Conservation (phyloP, 2,113 vertebrate species). For the Peromyscus leucopus region DNA sequence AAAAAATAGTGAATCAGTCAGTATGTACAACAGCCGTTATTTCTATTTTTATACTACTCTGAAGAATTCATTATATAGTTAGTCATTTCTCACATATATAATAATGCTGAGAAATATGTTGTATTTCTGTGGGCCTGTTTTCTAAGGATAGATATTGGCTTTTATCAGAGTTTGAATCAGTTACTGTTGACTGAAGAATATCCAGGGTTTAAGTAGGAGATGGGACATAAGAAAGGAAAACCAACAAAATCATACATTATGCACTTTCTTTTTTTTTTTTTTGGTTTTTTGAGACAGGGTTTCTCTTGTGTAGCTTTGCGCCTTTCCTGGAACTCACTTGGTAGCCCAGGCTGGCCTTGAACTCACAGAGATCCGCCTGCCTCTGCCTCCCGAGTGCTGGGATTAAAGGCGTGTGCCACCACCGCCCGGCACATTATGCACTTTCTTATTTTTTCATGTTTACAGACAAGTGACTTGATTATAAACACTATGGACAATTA, state of each 20-base stretch:
- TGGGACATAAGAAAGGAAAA: neutral
- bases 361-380: no score
- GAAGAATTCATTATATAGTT: neutral
- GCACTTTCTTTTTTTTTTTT: neutral
- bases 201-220: neutral
- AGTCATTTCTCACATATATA: neutral
- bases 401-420: no score
- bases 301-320: no score
- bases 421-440: neutral
- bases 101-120: neutral
- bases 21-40: neutral
- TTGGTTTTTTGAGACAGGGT: no score
- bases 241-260: neutral
- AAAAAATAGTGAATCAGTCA: neutral
- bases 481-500: neutral
- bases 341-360: no score
- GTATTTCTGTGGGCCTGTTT: neutral
- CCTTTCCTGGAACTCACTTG: no score
- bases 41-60: neutral
- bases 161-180: neutral
- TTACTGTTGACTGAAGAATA: constrained; percentile 11
- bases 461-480: neutral
- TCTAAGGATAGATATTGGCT: neutral
- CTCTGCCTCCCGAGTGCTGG: no score
- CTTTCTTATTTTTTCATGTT: neutral